Percentiles rank a stretch among this genome's conserved stretches.
phyloP scores from a whole-genome alignment of 2,113 vertebrate species.

The Serilophus lunatus region DNA sequence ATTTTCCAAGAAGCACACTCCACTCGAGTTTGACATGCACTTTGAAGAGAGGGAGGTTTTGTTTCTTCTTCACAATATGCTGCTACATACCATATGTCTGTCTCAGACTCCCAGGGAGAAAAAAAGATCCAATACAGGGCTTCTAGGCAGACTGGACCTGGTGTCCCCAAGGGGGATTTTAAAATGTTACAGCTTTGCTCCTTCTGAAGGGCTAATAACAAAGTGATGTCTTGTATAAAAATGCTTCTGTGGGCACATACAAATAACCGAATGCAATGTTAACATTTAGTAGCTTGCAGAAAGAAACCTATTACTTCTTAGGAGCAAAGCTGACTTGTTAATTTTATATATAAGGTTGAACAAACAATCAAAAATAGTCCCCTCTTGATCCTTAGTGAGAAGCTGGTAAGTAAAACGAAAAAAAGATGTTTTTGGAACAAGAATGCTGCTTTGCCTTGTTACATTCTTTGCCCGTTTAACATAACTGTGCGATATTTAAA shows the following conservation, averaged over 20 bases:
- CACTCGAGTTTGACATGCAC: background rate
- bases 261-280: constrained; percentile 11
- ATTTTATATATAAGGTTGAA: background rate
- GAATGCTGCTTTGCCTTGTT: background rate
- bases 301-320: background rate
- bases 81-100: constrained; percentile 28
- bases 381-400: background rate
- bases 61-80: constrained; percentile 34
- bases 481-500: background rate
- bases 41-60: constrained; percentile 41
- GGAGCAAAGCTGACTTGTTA: background rate
- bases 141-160: background rate
- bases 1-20: constrained; percentile 42
- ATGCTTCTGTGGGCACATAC: background rate
- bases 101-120: constrained; percentile 6
- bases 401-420: background rate
- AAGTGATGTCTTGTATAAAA: background rate
- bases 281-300: background rate
- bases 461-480: background rate
- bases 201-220: constrained; percentile 15
- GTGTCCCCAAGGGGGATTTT: background rate
- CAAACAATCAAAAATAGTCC: background rate
- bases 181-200: background rate
- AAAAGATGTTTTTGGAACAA: background rate
- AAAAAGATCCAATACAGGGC: background rate